phyloP scores from a whole-genome alignment of 23 tunicate genomes.

The Phallusia fumigata region DNA sequence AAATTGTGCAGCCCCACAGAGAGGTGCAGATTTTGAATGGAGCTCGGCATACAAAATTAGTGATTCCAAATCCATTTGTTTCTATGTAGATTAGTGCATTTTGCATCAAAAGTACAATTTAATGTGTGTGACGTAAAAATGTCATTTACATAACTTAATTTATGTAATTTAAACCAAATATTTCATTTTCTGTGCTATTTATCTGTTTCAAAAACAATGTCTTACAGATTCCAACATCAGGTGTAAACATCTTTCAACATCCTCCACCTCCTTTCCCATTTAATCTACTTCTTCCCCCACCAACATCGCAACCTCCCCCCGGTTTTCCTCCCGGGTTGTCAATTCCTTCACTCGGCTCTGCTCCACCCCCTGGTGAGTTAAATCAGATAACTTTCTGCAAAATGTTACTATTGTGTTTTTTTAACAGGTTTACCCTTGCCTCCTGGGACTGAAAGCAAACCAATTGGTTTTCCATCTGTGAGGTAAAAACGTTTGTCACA shows the following conservation, averaged over 20 bases:
- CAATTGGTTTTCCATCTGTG: too few species aligned
- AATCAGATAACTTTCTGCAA: background rate
- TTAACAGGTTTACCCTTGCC: background rate
- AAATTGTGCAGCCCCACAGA: too few species aligned
- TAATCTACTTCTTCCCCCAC: constrained; percentile 30
- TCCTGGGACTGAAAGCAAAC: background rate
- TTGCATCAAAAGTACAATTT: too few species aligned
- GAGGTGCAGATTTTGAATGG: too few species aligned
- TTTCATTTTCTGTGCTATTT: background rate
- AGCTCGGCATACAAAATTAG: too few species aligned
- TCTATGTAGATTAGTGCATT: too few species aligned
- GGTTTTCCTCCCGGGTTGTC: constrained; percentile 41
- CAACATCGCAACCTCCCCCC: constrained; percentile 58
- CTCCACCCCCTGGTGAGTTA: constrained; percentile 26
- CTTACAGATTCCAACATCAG: constrained; percentile 28
- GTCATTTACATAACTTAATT: too few species aligned
- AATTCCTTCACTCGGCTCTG: constrained; percentile 11
- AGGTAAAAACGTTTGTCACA: too few species aligned
- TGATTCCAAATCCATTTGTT: too few species aligned
- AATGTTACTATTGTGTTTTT: background rate
- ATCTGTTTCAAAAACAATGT: too few species aligned
- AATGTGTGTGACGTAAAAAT: too few species aligned
- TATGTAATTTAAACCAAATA: too few species aligned
- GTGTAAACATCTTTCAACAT: constrained; percentile 20
- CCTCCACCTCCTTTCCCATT: constrained; percentile 72